phyloP scores from a whole-genome alignment of 2,797 vertebrate species.

The Brachyalestes nurse region DNA sequence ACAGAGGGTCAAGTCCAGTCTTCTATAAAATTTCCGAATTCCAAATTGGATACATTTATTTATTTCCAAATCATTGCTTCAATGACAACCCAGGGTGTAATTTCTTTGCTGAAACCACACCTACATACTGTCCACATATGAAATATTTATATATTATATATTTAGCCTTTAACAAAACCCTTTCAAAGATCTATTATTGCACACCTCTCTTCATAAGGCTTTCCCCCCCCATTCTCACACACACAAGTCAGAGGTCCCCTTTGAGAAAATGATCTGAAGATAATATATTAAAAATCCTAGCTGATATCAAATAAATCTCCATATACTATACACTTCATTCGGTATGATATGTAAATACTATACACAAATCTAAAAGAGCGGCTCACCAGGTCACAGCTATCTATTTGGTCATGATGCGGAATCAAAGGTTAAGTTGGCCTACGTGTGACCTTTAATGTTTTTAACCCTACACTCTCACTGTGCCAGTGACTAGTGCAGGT shows the following conservation, averaged over 20 bases:
- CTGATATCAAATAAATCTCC: constrained; percentile 35
- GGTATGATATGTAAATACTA: constrained; percentile 41
- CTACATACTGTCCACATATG: constrained; percentile 14
- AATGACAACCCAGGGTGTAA: constrained; percentile 22
- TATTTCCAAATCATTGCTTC: constrained; percentile 20
- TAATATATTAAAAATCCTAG: constrained; percentile 29
- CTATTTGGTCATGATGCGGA: constrained; percentile 49
- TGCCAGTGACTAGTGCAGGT: constrained; percentile 41
- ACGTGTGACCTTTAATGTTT: constrained; percentile 5
- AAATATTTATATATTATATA: no score
- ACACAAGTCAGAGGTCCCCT: constrained; percentile 51
- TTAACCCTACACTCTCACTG: constrained; percentile 20
- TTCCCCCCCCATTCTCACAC: constrained; percentile 58
- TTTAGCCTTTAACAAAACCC: constrained; percentile 38
- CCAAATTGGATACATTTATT: background rate
- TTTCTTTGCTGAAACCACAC: constrained; percentile 20
- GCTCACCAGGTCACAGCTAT: constrained; percentile 24
- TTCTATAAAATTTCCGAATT: background rate
- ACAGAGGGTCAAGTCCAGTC: background rate
- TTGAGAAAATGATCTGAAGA: constrained; percentile 58
- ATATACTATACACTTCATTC: constrained; percentile 49
- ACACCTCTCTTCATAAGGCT: constrained; percentile 79
- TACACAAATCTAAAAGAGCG: constrained; percentile 39
- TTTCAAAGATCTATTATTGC: constrained; percentile 73
- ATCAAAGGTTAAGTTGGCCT: constrained; percentile 39